These are phyloP conservation scores for Sigmodon hispidus DNA, from an alignment of 2,113 vertebrate genomes.

Conservation along the genomic window DNA sequence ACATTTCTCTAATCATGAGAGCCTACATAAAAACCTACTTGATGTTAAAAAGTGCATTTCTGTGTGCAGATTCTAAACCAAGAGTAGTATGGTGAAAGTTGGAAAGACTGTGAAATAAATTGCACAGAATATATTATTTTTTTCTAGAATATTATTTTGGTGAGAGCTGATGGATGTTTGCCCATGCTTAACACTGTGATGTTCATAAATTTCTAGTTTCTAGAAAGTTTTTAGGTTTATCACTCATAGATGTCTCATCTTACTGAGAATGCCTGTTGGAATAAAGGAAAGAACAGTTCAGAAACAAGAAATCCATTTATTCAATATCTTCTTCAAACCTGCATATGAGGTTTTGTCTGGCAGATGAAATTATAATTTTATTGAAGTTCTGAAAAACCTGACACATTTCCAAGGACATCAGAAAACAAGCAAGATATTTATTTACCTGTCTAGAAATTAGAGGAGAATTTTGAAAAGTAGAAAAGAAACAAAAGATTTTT, in stretches of 20 bases:
- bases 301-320: background rate
- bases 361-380: background rate
- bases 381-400: conserved; percentile 12
- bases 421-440: background rate
- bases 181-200: background rate
- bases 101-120: background rate
- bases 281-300: background rate
- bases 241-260: conserved; percentile 21
- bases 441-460: background rate
- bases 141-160: background rate
- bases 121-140: background rate
- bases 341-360: background rate
- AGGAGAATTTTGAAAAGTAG: background rate
- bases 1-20: background rate
- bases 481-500: background rate
- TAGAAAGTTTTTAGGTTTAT: conserved; percentile 26
- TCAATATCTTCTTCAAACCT: background rate
- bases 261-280: background rate
- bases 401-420: background rate
- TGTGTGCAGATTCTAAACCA: background rate
- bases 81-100: background rate
- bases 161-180: background rate
- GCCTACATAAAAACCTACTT: background rate
- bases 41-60: background rate
- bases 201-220: conserved; percentile 24